These are phyloP conservation scores for Porites cylindrica DNA, from an alignment of 92 coral and sea anemone species.

Conservation along the genomic window DNA sequence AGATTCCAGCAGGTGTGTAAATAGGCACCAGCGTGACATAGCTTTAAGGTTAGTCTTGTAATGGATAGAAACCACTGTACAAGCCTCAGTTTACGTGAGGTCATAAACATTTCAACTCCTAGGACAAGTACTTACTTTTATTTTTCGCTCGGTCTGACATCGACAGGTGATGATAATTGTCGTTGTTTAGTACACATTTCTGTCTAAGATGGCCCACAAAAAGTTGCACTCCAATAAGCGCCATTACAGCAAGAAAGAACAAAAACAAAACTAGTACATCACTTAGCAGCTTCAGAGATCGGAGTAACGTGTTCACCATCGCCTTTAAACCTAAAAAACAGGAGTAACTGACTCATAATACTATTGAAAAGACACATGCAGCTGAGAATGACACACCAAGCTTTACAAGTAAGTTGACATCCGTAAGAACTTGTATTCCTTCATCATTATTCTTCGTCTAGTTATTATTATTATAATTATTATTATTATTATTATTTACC, in stretches of 20 bases:
- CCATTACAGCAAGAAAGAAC: conserved; percentile 94
- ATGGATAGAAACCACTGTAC: no score
- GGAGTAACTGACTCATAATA: neutral
- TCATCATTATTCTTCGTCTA: no score
- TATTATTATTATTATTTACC: no score
- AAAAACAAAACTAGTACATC: conserved; percentile 89
- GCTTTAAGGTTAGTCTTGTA: no score
- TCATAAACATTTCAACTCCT: neutral
- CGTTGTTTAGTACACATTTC: conserved; percentile 69
- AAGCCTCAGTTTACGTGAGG: no score
- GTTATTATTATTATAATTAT: no score
- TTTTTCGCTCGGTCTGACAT: conserved; percentile 42
- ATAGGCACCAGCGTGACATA: no score
- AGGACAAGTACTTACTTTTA: conserved; percentile 3
- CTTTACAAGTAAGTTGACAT: no score
- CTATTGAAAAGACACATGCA: neutral
- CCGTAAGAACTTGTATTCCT: no score
- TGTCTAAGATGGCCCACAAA: conserved; percentile 89
- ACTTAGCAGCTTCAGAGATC: conserved; percentile 86
- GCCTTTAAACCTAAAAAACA: conserved; percentile 80
- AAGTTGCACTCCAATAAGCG: conserved; percentile 92
- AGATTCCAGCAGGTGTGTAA: no score
- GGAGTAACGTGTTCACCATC: conserved; percentile 92
- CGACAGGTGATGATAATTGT: conserved; percentile 33
- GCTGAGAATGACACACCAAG: no score